Conservation (phyloP, 2,113 vertebrate genomes). For the Seriola aureovittata region DNA sequence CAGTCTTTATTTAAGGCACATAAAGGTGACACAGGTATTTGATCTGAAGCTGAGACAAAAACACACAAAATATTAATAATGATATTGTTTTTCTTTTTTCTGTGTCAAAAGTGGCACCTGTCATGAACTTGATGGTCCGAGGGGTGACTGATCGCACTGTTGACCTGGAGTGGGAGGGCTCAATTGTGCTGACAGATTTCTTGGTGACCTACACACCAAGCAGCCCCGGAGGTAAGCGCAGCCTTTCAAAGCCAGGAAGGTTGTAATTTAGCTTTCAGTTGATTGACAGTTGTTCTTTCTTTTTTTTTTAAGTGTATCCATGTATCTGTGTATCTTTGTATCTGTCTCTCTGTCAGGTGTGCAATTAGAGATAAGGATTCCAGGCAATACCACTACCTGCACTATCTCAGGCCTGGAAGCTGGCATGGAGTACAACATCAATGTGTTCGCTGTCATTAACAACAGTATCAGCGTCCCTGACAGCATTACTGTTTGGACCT, state of each 20-base stretch:
- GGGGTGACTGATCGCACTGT: conserved; percentile 90
- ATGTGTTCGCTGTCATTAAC: conserved; percentile 92
- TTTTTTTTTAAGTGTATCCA: not conserved
- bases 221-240: conserved; percentile 81
- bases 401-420: conserved; percentile 91
- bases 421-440: conserved; percentile 94
- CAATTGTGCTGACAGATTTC: conserved; percentile 90
- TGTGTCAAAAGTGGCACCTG: conserved; percentile 89
- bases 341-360: conserved; percentile 68
- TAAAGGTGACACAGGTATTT: not conserved
- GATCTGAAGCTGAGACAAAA: not conserved
- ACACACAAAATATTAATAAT: not conserved
- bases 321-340: conserved; percentile 12
- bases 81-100: not conserved
- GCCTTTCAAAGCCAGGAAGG: not conserved
- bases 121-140: conserved; percentile 89
- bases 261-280: not conserved
- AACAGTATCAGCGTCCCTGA: conserved; percentile 89
- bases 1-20: not conserved
- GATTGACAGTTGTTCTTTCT: not conserved
- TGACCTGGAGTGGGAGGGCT: conserved; percentile 93
- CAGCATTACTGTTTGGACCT: conserved; percentile 90
- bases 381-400: conserved; percentile 90
- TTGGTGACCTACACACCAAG: conserved; percentile 91
- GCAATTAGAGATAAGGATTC: conserved; percentile 91